Evolutionary conservation across 2,888 invertebrate genomes (phyloP).

Genomic region (Drosophila algonquin): DNA sequence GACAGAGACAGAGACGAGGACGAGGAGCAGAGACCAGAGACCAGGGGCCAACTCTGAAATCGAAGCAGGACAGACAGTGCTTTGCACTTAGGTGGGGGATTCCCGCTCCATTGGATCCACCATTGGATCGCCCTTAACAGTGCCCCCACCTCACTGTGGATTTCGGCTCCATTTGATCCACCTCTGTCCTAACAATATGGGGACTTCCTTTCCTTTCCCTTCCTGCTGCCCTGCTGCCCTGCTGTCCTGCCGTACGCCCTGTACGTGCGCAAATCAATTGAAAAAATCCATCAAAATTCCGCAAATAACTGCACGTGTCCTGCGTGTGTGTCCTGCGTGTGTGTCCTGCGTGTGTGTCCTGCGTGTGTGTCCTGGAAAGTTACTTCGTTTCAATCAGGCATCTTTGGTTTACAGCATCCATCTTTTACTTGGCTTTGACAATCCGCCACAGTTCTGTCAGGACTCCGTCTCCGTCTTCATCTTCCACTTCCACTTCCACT

Average conservation of each 20-base stretch:
- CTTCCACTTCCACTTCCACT: not conserved
- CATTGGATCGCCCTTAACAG: constrained; percentile 12
- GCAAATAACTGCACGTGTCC: constrained; percentile 63
- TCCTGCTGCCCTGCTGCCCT: too few species aligned
- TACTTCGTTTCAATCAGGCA: constrained; percentile 70
- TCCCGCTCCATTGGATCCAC: constrained; percentile 56
- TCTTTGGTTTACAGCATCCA: constrained; percentile 17
- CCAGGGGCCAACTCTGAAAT: not conserved
- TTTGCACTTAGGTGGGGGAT: constrained; percentile 48
- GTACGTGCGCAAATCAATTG: constrained; percentile 65
- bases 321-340: constrained; percentile 33
- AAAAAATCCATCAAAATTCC: constrained; percentile 68
- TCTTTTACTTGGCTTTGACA: constrained; percentile 12
- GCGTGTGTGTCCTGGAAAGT: constrained; percentile 46
- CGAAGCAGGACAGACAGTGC: constrained; percentile 37
- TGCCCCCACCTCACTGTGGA: too few species aligned
- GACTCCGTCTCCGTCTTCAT: not conserved
- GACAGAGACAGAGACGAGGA: not conserved
- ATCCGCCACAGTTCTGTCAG: not conserved
- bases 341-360: constrained; percentile 9
- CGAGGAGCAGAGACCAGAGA: not conserved
- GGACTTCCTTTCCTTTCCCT: not conserved
- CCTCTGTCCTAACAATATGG: too few species aligned
- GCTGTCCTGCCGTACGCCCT: not conserved
- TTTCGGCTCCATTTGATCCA: not conserved